Evolutionary conservation across 2,797 vertebrate species (phyloP), one percentile per base, ranked within the genome.

Genomic region (Alca torda): DNA sequence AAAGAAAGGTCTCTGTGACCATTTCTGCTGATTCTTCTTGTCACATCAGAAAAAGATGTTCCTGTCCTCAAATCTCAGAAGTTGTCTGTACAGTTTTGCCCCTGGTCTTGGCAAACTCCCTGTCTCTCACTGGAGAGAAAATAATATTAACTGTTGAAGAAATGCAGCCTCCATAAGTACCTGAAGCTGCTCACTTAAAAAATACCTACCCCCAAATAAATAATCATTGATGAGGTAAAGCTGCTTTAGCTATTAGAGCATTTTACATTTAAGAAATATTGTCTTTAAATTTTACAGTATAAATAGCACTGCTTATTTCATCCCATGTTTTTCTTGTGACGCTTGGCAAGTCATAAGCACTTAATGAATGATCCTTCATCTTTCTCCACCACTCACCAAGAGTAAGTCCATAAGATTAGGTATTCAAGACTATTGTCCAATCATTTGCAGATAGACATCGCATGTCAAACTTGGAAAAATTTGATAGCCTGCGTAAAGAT

Each of bases 201-300:
- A 87, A 64, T 25, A 2, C 1, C 14, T 39, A 11, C 0, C 10
- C 5, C 9, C 6, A 9, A 28, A 3, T 31, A 65, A 83, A 75
- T 39, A 67, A 14, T 20, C 25, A 33, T 20, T 14, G 21, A 33
- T 26, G 33, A 79, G 10, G 6, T 39, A 51, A 73, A 90, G 5
- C 17, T 77, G 10, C 11, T 74, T 60, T 81, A 83, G 46, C 11
- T 68, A 74, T n/a, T 70, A 33, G 8, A 23, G 31, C 4, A 30
- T 20, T 85, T 60, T 74, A 64, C 31, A 56, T n/a, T 16, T 75
- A n/a, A 76, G 35, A 81, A 78, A 45, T 33, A 14, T 14, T 63
- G 4, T 35, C 17, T 61, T 54, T 61, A 48, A 30, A 48, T 64
- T 73, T 65, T 30, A 35, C 7, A 8, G 20, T 59, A 64, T 11